Conservation (phyloP, 2,888 invertebrate species). For the Pelosia muscerda region DNA sequence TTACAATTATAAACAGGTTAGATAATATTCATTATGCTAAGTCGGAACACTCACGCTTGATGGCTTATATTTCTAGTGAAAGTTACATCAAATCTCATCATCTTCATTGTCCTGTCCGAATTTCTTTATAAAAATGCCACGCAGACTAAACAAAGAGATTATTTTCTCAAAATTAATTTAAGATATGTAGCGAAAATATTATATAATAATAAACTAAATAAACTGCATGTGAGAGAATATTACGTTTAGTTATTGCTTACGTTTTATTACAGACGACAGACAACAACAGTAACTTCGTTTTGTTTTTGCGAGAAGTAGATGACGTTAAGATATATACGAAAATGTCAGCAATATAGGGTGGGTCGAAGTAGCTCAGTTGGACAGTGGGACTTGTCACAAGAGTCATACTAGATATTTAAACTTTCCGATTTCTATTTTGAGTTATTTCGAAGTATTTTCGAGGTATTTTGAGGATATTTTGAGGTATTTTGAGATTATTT, state of each 20-base stretch:
- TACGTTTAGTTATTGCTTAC: neutral
- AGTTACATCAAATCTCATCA: conserved; percentile 35
- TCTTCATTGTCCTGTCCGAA: conserved; percentile 45
- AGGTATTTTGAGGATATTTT: no score
- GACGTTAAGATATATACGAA: neutral
- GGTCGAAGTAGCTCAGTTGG: no score
- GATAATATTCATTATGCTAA: neutral
- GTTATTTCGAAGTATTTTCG: no score
- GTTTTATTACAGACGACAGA: no score
- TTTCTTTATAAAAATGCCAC: conserved; percentile 22
- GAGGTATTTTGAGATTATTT: no score
- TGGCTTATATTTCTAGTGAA: conserved; percentile 40
- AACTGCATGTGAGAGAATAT: no score
- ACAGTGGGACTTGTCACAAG: no score
- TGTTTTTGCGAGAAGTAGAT: no score
- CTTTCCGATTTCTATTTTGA: no score
- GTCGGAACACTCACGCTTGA: conserved; percentile 20
- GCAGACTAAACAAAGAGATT: conserved; percentile 31
- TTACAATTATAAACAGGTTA: conserved; percentile 5
- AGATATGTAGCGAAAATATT: neutral
- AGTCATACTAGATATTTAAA: no score
- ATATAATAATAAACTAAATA: neutral
- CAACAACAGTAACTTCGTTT: no score
- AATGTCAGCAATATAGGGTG: no score
- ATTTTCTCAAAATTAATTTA: conserved; percentile 20